Evolutionary conservation across 2,113 vertebrate genomes (phyloP).

Genomic region (Pan troglodytes): NHGRI_mPanTro3-v2.1_pri NC_072417.2:70692501-70693000

Average conservation of each 20-base stretch:
- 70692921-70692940: not conserved
- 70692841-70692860: not conserved
- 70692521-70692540: not conserved
- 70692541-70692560: not conserved
- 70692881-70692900: not conserved
- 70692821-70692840: not conserved
- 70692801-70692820: fast-evolving
- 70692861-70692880: not conserved
- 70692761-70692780: not conserved
- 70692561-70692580: not conserved
- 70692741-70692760: not conserved
- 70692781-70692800: not conserved
- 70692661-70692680: constrained; percentile 35
- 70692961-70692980: not conserved
- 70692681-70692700: not conserved
- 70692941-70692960: not conserved
- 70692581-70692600: not conserved
- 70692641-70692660: constrained; percentile 50
- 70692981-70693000: not conserved
- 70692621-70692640: constrained; percentile 13
- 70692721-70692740: not conserved
- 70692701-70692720: not conserved
- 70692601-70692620: not conserved
- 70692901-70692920: not conserved
- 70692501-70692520: not conserved